Evolutionary conservation across 2,888 invertebrate genomes (phyloP).

Genomic region (Epistrophe grossulariae): DNA sequence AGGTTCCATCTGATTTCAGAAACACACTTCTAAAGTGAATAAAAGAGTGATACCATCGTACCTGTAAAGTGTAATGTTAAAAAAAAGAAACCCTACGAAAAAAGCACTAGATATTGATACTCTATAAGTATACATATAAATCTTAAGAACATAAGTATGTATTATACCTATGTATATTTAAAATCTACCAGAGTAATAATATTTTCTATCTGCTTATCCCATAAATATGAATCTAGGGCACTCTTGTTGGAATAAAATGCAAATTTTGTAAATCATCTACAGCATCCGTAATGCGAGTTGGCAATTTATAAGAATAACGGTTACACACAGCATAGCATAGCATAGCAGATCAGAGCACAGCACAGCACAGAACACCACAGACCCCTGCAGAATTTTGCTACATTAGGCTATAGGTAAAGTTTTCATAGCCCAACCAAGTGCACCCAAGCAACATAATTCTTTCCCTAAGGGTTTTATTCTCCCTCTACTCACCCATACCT

Average conservation of each 20-base stretch:
- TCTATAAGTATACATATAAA: not conserved
- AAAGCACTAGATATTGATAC: not conserved
- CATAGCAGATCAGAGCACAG: not conserved
- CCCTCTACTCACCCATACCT: not conserved
- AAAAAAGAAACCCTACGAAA: not conserved
- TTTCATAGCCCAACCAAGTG: conserved; percentile 29
- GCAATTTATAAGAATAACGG: conserved; percentile 28
- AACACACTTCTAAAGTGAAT: too few relatives aligned
- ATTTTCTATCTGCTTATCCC: conserved; percentile 8
- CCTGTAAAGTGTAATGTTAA: not conserved
- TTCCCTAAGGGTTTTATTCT: conserved; percentile 1
- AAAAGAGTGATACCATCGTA: too few relatives aligned
- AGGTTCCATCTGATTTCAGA: too few relatives aligned
- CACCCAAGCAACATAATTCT: conserved; percentile 35
- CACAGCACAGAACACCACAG: too few relatives aligned
- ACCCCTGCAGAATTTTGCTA: conserved; percentile 8
- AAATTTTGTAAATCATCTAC: conserved; percentile 57
- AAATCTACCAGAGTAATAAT: conserved; percentile 10
- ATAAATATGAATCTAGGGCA: conserved; percentile 38
- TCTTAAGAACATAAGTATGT: not conserved
- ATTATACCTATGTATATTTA: not conserved
- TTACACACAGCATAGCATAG: not conserved
- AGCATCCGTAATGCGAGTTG: conserved; percentile 37
- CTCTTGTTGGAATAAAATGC: conserved; percentile 45
- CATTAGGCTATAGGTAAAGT: conserved; percentile 22